These are phyloP conservation scores for Chrosomus eos DNA, from an alignment of 2,797 vertebrate genomes.

Conservation along the genomic window DNA sequence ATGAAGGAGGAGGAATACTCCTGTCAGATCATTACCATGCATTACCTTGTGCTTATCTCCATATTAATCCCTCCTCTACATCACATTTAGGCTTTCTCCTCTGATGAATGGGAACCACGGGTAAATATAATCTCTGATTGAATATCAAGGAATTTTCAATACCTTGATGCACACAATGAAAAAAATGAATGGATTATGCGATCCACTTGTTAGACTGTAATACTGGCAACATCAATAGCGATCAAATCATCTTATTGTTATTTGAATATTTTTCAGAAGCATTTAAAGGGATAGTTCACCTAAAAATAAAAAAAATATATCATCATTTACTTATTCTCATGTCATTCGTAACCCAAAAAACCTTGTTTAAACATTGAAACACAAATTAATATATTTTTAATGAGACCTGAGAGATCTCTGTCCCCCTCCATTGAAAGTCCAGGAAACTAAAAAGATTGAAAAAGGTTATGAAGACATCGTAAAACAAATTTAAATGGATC, in stretches of 20 bases:
- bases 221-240: not conserved
- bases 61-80: conserved; percentile 97
- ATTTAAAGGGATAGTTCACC: not conserved
- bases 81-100: conserved; percentile 91
- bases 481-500: too few species aligned
- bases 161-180: conserved; percentile 36
- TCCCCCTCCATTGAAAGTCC: not conserved
- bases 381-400: not conserved
- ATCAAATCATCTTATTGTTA: not conserved
- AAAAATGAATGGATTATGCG: conserved; percentile 24
- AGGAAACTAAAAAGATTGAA: too few species aligned
- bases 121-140: conserved; percentile 91
- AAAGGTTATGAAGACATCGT: too few species aligned
- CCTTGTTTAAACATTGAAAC: not conserved
- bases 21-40: conserved; percentile 95
- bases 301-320: not conserved
- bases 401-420: not conserved
- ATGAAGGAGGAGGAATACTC: conserved; percentile 91
- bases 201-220: not conserved
- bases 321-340: not conserved
- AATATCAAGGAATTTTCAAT: conserved; percentile 76
- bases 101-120: conserved; percentile 83
- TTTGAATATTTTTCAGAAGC: not conserved
- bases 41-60: conserved; percentile 90
- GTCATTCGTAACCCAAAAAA: not conserved